Evolutionary conservation across 1,140 invertebrate species (phyloP).

Genomic region (Caenorhabditis remanei): DNA sequence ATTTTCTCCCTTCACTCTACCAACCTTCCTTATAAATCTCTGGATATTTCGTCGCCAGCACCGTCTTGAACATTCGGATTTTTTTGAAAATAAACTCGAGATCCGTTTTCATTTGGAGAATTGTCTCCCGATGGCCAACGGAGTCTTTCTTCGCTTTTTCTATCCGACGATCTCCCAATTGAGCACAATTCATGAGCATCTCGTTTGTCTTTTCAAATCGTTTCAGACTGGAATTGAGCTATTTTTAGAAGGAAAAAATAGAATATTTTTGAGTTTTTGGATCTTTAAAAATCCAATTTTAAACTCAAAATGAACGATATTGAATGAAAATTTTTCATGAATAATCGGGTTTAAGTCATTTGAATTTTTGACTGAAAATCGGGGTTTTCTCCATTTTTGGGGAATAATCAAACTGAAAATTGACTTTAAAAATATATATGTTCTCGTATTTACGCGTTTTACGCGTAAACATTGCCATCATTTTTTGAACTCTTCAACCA

Average conservation of each 20-base stretch:
- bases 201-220: slow-evolving; percentile 64
- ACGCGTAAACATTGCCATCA: too few species aligned
- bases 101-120: slow-evolving; percentile 60
- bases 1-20: not conserved
- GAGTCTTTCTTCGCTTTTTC: slow-evolving; percentile 54
- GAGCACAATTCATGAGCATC: slow-evolving; percentile 61
- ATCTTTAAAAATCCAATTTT: too few species aligned
- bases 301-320: too few species aligned
- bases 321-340: too few species aligned
- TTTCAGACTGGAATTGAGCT: not conserved
- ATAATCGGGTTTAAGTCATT: too few species aligned
- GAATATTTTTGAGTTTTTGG: too few species aligned
- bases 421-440: too few species aligned
- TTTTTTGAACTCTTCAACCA: too few species aligned
- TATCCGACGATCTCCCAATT: slow-evolving; percentile 56
- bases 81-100: slow-evolving; percentile 64
- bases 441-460: too few species aligned
- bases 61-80: slow-evolving; percentile 59
- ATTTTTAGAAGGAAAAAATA: not conserved
- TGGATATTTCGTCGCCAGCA: slow-evolving; percentile 53
- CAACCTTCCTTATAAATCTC: slow-evolving; percentile 50
- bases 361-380: too few species aligned
- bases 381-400: too few species aligned
- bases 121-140: slow-evolving; percentile 47
- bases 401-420: too few species aligned